phyloP scores from a whole-genome alignment of 2,113 vertebrate genomes.

The Gymnorhina tibicen region DNA sequence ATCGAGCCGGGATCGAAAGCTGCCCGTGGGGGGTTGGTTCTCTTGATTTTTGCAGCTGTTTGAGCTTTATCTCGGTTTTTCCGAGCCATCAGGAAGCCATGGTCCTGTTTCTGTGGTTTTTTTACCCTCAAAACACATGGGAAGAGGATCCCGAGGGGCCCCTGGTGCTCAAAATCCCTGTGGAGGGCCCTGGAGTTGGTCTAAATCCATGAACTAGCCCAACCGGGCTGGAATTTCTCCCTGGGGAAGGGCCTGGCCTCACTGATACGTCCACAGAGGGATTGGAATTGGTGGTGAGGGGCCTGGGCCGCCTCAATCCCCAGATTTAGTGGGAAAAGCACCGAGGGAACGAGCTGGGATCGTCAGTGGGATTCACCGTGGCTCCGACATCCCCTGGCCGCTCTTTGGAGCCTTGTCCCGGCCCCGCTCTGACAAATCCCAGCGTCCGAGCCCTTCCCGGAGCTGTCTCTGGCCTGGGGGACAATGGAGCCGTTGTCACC shows the following conservation, averaged over 20 bases:
- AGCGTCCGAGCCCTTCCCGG: background rate
- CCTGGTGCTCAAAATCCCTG: background rate
- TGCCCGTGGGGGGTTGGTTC: fast-evolving
- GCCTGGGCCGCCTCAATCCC: fast-evolving
- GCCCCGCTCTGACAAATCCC: background rate
- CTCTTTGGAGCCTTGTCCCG: background rate
- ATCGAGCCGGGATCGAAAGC: background rate
- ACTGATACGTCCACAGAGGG: fast-evolving
- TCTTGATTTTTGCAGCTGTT: fast-evolving
- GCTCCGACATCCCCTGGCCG: background rate
- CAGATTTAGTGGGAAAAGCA: fast-evolving
- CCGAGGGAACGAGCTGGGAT: fast-evolving
- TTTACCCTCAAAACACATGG: fast-evolving
- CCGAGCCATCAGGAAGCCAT: fast-evolving
- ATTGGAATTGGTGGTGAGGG: background rate
- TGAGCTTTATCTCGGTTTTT: fast-evolving
- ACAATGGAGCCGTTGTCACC: conserved; percentile 27
- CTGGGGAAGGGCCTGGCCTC: background rate
- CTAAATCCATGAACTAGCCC: no score
- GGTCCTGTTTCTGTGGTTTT: fast-evolving
- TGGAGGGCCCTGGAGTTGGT: background rate
- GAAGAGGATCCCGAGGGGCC: background rate
- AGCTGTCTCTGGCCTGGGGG: background rate
- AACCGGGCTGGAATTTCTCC: background rate
- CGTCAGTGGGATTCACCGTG: no score